These are phyloP conservation scores for Catocala sponsa DNA, from an alignment of 2,888 invertebrate species.

Conservation along the genomic window DNA sequence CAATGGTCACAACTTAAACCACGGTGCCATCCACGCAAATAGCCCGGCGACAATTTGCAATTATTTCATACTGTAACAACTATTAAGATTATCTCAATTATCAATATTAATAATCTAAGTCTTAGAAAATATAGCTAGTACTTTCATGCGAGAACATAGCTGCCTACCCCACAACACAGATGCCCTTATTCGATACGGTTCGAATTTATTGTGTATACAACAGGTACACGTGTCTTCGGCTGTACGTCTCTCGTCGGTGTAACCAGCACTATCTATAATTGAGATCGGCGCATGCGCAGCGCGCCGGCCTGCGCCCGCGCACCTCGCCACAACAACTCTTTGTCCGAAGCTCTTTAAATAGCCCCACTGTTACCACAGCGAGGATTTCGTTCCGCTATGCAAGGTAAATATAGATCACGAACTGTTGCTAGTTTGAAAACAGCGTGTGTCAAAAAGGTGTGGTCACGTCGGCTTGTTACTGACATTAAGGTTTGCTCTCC, in stretches of 20 bases:
- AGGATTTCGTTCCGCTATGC: background rate
- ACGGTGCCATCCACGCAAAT: too few species aligned
- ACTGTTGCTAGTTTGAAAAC: background rate
- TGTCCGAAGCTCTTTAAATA: constrained; percentile 43
- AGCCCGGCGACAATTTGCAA: too few species aligned
- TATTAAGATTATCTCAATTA: too few species aligned
- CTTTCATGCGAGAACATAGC: background rate
- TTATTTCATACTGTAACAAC: too few species aligned
- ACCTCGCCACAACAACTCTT: constrained; percentile 20
- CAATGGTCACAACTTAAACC: too few species aligned
- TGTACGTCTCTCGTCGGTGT: constrained; percentile 21
- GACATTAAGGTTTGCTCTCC: background rate
- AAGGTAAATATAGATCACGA: background rate
- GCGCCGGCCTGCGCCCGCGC: constrained; percentile 11
- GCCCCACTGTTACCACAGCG: constrained; percentile 11
- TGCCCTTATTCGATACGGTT: constrained; percentile 1
- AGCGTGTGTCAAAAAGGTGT: too few species aligned
- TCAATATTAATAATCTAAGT: too few species aligned
- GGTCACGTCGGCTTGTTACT: too few species aligned
- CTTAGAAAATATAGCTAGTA: too few species aligned
- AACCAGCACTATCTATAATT: constrained; percentile 71
- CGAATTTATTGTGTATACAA: background rate
- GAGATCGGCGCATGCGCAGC: constrained; percentile 60
- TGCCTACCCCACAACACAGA: background rate
- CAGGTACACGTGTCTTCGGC: background rate